Percentiles rank a stretch among this genome's conserved stretches.
phyloP scores from a whole-genome alignment of 2,888 invertebrate species.

The Nomada hirtipes region DNA sequence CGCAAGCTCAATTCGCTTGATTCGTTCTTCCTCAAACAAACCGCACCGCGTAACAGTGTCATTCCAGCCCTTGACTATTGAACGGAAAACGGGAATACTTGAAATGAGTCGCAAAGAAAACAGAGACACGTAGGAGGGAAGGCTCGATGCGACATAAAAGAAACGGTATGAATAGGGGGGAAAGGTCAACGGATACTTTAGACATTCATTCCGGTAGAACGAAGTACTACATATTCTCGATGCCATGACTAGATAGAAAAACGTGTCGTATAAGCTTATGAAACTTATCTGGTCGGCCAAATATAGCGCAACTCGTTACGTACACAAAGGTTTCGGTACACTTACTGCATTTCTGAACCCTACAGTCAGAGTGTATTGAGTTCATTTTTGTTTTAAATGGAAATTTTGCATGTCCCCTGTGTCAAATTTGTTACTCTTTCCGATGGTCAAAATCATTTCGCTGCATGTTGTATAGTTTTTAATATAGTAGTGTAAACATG shows the following conservation, averaged over 20 bases:
- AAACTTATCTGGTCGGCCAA: not conserved
- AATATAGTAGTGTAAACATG: no score
- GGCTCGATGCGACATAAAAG: conserved; percentile 11
- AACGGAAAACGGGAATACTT: conserved; percentile 13
- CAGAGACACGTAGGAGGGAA: not conserved
- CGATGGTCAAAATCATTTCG: no score
- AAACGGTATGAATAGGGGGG: not conserved
- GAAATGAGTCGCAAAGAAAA: conserved; percentile 1
- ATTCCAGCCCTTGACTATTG: conserved; percentile 43
- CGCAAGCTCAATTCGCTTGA: conserved; percentile 38
- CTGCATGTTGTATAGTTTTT: no score
- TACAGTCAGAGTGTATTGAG: no score
- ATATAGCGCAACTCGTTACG: no score
- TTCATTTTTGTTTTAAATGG: no score
- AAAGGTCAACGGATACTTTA: conserved; percentile 58
- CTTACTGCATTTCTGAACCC: no score
- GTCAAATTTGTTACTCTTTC: no score
- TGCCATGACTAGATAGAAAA: not conserved
- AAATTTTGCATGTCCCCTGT: no score
- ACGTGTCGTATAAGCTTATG: not conserved
- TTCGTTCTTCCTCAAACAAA: conserved; percentile 26
- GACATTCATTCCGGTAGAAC: not conserved
- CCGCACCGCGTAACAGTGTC: conserved; percentile 43
- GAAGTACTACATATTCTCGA: not conserved
- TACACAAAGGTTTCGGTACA: no score